Conservation (phyloP, 2,888 invertebrate genomes). For the Germaria angustata region DNA sequence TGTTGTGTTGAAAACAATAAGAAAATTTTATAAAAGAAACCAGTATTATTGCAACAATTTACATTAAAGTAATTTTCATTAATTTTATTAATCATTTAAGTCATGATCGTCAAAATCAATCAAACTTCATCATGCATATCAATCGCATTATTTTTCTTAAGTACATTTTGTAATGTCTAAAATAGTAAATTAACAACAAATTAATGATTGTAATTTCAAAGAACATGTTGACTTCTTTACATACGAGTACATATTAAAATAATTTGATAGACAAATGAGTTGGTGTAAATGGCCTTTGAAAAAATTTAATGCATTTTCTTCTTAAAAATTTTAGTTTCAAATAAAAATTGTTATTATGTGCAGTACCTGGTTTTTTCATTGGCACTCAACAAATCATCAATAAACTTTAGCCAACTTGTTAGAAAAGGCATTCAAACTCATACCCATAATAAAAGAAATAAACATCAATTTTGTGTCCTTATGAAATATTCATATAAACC, state of each 20-base stretch:
- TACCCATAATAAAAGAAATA: too few species aligned
- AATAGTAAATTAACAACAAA: not conserved
- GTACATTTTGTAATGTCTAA: not conserved
- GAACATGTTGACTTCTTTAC: constrained; percentile 3
- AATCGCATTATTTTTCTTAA: constrained; percentile 12
- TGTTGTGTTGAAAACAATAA: constrained; percentile 14
- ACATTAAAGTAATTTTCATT: constrained; percentile 18
- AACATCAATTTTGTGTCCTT: too few species aligned
- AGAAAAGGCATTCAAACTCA: too few species aligned
- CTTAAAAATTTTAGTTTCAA: too few species aligned
- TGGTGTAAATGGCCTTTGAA: too few species aligned
- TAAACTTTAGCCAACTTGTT: too few species aligned
- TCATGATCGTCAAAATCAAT: constrained; percentile 56
- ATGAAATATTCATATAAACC: not conserved
- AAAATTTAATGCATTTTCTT: too few species aligned
- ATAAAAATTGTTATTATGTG: too few species aligned
- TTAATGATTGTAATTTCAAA: constrained; percentile 8
- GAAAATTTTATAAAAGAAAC: not conserved
- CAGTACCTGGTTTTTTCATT: too few species aligned
- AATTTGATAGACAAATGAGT: not conserved
- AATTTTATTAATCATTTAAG: constrained; percentile 28
- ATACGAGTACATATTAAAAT: not conserved
- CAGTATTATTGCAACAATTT: constrained; percentile 15
- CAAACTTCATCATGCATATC: constrained; percentile 38
- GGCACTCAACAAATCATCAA: too few species aligned